Conservation (phyloP, 2,797 vertebrate species). For the Sebastes minor region DNA sequence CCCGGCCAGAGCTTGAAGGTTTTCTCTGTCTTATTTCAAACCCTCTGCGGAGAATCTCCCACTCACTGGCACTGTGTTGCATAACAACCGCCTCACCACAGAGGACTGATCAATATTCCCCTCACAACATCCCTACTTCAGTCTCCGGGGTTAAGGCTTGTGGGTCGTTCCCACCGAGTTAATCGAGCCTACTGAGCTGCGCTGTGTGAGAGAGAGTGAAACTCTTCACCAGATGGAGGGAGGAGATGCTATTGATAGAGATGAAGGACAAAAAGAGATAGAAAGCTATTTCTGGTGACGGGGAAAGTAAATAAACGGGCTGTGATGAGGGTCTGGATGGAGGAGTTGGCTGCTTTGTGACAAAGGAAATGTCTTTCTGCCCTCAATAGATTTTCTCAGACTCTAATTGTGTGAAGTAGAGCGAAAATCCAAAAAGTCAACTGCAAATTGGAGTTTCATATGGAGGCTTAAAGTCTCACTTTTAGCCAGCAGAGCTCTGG, state of each 20-base stretch:
- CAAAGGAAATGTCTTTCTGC: slow-evolving; percentile 11
- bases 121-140: not conserved
- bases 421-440: not conserved
- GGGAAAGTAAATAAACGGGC: slow-evolving; percentile 34
- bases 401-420: slow-evolving; percentile 25
- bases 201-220: not conserved
- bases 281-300: slow-evolving; percentile 32
- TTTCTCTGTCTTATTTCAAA: slow-evolving; percentile 8
- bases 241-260: slow-evolving; percentile 35
- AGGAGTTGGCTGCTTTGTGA: slow-evolving; percentile 3
- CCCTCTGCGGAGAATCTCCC: slow-evolving; percentile 32
- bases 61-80: slow-evolving; percentile 29
- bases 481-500: too few species aligned
- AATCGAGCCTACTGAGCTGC: slow-evolving; percentile 24
- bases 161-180: slow-evolving; percentile 52
- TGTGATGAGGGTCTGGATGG: slow-evolving; percentile 3
- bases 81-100: slow-evolving; percentile 32
- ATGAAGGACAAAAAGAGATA: slow-evolving; percentile 29
- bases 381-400: not conserved
- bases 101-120: slow-evolving; percentile 46
- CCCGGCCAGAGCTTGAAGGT: not conserved
- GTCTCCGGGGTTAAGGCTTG: slow-evolving; percentile 15
- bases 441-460: not conserved
- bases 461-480: not conserved
- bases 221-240: slow-evolving; percentile 5